Evolutionary conservation across 2,888 invertebrate species (phyloP).

Genomic region (Lucinisca nassula): DNA sequence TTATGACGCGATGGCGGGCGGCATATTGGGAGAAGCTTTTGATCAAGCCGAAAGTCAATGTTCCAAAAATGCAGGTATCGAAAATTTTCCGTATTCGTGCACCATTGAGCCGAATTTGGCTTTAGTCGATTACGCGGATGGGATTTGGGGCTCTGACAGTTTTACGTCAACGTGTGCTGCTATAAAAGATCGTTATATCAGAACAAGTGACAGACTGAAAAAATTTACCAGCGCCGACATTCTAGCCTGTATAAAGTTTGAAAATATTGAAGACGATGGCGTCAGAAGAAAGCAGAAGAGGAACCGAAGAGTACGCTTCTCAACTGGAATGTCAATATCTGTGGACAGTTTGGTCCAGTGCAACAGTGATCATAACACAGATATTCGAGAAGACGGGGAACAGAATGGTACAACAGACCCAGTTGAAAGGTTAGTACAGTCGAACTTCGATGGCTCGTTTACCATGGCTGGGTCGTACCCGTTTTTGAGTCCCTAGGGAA

Average conservation of each 20-base stretch:
- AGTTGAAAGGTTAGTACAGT: neutral
- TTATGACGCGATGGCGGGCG: conserved; percentile 25
- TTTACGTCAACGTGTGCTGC: conserved; percentile 41
- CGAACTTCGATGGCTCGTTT: too few species aligned
- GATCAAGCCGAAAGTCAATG: neutral
- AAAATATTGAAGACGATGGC: neutral
- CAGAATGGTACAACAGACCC: neutral
- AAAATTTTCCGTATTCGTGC: neutral
- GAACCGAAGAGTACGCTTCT: conserved; percentile 32
- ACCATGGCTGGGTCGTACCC: too few species aligned
- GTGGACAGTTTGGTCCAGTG: conserved; percentile 17
- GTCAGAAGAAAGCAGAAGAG: neutral
- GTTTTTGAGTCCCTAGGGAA: too few species aligned
- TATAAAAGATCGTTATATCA: conserved; percentile 30
- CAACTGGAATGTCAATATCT: conserved; percentile 31
- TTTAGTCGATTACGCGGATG: neutral
- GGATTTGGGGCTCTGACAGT: conserved; percentile 19
- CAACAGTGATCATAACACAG: neutral
- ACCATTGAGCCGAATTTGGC: neutral
- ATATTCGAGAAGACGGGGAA: neutral
- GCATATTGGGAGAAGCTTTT: conserved; percentile 20
- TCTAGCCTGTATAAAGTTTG: conserved; percentile 59
- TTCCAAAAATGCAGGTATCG: neutral
- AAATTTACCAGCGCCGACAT: conserved; percentile 45
- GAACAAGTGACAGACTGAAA: conserved; percentile 33